Conservation (phyloP, 1,140 invertebrate genomes). For the Tetragonula clypearis region DNA sequence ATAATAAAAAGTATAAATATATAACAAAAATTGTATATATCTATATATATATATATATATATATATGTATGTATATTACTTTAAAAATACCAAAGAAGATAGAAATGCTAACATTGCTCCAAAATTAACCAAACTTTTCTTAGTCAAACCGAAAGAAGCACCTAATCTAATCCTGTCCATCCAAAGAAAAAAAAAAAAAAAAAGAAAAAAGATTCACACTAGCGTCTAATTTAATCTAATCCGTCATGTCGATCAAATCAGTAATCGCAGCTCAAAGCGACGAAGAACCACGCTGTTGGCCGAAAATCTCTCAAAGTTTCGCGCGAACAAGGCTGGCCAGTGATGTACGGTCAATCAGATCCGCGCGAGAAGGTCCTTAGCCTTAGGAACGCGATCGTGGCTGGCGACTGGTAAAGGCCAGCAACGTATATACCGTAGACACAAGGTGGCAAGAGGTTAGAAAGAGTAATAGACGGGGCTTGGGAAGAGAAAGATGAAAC, state of each 20-base stretch:
- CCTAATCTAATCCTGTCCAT: background rate
- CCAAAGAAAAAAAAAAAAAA: background rate
- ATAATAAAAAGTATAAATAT: no score
- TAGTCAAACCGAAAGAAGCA: background rate
- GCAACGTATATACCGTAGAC: background rate
- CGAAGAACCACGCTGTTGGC: background rate
- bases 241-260: background rate
- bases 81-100: background rate
- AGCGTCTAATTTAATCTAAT: background rate
- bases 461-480: background rate
- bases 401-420: background rate
- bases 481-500: background rate
- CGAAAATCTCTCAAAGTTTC: background rate
- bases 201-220: background rate
- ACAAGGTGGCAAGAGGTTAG: background rate
- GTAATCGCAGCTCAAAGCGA: no score
- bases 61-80: no score
- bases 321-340: background rate
- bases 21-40: no score
- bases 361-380: slow-evolving; percentile 35
- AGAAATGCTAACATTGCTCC: background rate
- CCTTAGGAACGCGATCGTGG: slow-evolving; percentile 24
- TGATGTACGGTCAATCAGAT: background rate
- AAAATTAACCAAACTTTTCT: background rate
- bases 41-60: no score